Percentiles rank a stretch among this genome's conserved stretches.
Conservation (phyloP, 1,140 invertebrate genomes). For the Dolichoris vasculosae region DNA sequence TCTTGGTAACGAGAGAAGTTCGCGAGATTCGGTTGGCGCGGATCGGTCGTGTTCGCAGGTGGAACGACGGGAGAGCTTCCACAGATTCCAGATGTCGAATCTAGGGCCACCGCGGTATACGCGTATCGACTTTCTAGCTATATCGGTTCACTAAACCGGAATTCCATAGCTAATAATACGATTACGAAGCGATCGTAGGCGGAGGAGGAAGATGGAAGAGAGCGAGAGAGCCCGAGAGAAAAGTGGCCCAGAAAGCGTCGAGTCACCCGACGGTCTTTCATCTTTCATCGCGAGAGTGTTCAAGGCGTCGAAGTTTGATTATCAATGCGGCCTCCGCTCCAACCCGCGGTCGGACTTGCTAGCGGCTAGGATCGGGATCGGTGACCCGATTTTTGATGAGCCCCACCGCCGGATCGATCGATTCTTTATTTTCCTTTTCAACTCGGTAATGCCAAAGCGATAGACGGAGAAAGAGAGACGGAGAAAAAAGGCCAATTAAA, state of each 20-base stretch:
- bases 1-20: too few species aligned
- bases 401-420: constrained; percentile 14
- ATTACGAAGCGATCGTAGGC: constrained; percentile 49
- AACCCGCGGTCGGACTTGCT: constrained; percentile 3
- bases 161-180: constrained; percentile 50
- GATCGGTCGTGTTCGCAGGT: neutral
- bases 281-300: constrained; percentile 52
- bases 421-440: constrained; percentile 47
- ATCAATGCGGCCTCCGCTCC: constrained; percentile 36
- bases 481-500: constrained; percentile 48
- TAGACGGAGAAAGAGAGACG: neutral
- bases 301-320: constrained; percentile 59
- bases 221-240: constrained; percentile 33
- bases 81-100: constrained; percentile 26
- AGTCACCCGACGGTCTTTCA: constrained; percentile 56
- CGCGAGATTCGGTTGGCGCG: too few species aligned
- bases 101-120: neutral
- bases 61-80: neutral
- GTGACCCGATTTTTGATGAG: constrained; percentile 51
- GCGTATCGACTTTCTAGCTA: constrained; percentile 26
- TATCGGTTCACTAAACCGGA: constrained; percentile 41
- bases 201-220: constrained; percentile 30
- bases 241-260: constrained; percentile 50
- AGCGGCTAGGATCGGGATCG: constrained; percentile 47
- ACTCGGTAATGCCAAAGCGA: neutral